phyloP scores from a whole-genome alignment of 2,888 invertebrate species.

The Lacanobia oleracea region DNA sequence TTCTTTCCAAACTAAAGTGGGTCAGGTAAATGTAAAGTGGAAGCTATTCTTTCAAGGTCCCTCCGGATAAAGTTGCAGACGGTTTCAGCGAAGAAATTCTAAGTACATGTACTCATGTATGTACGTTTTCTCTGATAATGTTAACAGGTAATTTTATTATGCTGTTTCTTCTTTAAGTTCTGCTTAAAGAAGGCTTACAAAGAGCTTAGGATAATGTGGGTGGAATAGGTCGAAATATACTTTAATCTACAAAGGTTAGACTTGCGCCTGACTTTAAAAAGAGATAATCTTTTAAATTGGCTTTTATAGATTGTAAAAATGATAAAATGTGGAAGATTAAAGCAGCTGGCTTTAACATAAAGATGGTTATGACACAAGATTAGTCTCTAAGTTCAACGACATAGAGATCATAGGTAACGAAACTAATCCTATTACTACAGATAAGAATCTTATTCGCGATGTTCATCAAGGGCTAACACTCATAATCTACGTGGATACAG shows the following conservation, averaged over 20 bases:
- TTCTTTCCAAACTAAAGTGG: slow-evolving; percentile 57
- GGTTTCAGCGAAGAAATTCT: slow-evolving; percentile 38
- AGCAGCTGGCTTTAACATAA: slow-evolving; percentile 15
- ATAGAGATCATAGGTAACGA: slow-evolving; percentile 50
- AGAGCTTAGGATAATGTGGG: not conserved
- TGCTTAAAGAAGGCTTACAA: not conserved
- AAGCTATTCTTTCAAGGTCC: slow-evolving; percentile 62
- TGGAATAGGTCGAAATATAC: not conserved
- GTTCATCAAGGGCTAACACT: slow-evolving; percentile 68
- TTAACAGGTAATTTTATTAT: slow-evolving; percentile 27
- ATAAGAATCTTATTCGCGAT: slow-evolving; percentile 65
- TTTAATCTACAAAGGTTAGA: not conserved
- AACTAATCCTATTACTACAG: slow-evolving; percentile 63
- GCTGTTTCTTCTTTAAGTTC: slow-evolving; percentile 5
- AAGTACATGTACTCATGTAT: slow-evolving; percentile 12
- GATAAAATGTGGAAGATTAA: slow-evolving; percentile 10
- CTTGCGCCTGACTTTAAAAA: not conserved
- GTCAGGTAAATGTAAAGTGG: slow-evolving; percentile 64
- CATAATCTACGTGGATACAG: slow-evolving; percentile 77
- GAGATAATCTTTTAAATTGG: not conserved
- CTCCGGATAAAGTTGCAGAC: slow-evolving; percentile 49
- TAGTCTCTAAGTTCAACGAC: slow-evolving; percentile 11
- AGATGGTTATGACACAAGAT: slow-evolving; percentile 4
- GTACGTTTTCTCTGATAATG: slow-evolving; percentile 34
- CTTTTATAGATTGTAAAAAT: not conserved